These are phyloP conservation scores for Drosophila macrothrix DNA, from an alignment of 2,888 invertebrate species.

Conservation along the genomic window DNA sequence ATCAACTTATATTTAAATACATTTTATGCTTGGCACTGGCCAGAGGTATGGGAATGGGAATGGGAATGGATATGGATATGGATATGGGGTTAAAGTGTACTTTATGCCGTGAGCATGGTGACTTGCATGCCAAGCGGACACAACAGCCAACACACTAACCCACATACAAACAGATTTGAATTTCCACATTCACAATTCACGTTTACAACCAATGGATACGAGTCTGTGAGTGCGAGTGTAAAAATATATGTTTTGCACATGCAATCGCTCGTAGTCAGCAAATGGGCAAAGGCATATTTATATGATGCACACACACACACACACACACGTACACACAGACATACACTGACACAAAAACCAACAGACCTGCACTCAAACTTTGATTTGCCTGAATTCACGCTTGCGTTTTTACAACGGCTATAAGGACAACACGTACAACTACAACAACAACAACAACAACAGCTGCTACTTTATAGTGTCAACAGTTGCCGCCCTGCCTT, in stretches of 20 bases:
- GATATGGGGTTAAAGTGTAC: not conserved
- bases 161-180: conserved; percentile 40
- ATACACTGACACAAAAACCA: conserved; percentile 1
- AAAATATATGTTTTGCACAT: conserved; percentile 50
- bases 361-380: conserved; percentile 12
- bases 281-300: conserved; percentile 72
- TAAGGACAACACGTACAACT: conserved; percentile 52
- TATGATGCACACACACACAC: conserved; percentile 32
- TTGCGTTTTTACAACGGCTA: conserved; percentile 29
- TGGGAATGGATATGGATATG: not conserved
- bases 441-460: conserved; percentile 43
- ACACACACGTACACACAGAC: conserved; percentile 1
- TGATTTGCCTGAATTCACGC: conserved; percentile 6
- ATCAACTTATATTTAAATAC: conserved; percentile 32
- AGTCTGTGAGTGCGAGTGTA: conserved; percentile 3
- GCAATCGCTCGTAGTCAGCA: conserved; percentile 45
- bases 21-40: conserved; percentile 3
- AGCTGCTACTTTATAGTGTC: conserved; percentile 68
- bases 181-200: conserved; percentile 23
- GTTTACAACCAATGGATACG: conserved; percentile 50
- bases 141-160: conserved; percentile 46
- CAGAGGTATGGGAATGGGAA: not conserved
- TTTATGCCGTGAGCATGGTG: conserved; percentile 24
- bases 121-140: conserved; percentile 35
- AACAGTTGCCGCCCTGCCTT: conserved; percentile 60